These are phyloP conservation scores for Scotopteryx bipunctaria DNA, from an alignment of 2,888 invertebrate species.

Conservation along the genomic window DNA sequence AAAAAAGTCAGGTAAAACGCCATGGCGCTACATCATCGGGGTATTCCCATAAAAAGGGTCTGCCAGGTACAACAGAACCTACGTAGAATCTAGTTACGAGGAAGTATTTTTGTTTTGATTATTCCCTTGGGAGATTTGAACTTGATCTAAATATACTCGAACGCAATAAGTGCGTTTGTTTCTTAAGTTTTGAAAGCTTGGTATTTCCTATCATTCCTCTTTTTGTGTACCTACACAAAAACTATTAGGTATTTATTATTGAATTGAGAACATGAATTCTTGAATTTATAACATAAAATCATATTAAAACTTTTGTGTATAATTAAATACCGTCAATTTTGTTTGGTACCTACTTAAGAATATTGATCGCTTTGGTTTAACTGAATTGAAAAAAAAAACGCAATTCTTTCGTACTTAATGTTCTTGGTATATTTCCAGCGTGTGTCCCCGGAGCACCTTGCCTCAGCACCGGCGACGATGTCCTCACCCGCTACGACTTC, in stretches of 20 bases:
- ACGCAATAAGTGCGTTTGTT: not conserved
- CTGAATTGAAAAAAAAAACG: no score
- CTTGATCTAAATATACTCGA: not conserved
- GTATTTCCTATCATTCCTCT: no score
- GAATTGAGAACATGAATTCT: no score
- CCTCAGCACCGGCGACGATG: conserved; percentile 87
- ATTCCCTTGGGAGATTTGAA: not conserved
- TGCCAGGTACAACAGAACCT: conserved; percentile 40
- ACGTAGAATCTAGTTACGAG: conserved; percentile 24
- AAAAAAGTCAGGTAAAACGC: conserved; percentile 41
- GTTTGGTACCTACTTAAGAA: no score
- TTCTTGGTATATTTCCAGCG: no score
- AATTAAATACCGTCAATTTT: no score
- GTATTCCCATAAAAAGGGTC: conserved; percentile 56
- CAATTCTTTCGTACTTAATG: no score
- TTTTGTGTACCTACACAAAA: no score
- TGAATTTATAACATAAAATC: no score
- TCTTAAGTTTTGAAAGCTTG: not conserved
- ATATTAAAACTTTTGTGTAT: no score
- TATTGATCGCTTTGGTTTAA: no score
- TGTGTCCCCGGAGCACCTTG: conserved; percentile 85
- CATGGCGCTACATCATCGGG: conserved; percentile 43
- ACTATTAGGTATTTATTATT: no score
- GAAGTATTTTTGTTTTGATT: conserved; percentile 8
- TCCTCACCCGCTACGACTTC: conserved; percentile 89